phyloP scores from a whole-genome alignment of 2,113 vertebrate genomes.

The Scomber japonicus region DNA sequence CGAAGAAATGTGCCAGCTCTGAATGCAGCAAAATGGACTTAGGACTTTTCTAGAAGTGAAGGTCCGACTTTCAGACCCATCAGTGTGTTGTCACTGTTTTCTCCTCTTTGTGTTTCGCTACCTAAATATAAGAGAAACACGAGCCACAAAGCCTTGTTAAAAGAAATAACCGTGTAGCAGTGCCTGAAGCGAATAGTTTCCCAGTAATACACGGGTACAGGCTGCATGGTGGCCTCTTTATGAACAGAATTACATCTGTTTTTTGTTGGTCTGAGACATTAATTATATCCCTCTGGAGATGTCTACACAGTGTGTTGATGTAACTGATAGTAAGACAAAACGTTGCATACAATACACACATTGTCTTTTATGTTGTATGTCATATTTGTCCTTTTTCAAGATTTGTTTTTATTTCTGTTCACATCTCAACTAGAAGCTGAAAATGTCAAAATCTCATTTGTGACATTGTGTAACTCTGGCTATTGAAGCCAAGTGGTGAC shows the following conservation, averaged over 20 bases:
- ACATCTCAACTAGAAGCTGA: slow-evolving; percentile 1
- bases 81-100: neutral
- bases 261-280: slow-evolving; percentile 78
- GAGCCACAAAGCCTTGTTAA: slow-evolving; percentile 64
- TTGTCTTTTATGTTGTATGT: slow-evolving; percentile 29
- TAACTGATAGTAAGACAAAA: slow-evolving; percentile 57
- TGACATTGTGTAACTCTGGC: too few relatives aligned
- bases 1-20: neutral
- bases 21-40: neutral
- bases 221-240: slow-evolving; percentile 70
- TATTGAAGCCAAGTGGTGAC: too few relatives aligned
- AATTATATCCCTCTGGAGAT: slow-evolving; percentile 70
- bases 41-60: neutral
- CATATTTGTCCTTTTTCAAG: neutral
- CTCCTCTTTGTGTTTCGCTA: slow-evolving; percentile 35
- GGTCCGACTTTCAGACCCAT: neutral
- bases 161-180: slow-evolving; percentile 60
- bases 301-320: slow-evolving; percentile 39
- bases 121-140: slow-evolving; percentile 41
- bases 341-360: slow-evolving; percentile 21
- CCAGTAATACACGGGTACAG: slow-evolving; percentile 66
- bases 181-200: slow-evolving; percentile 76
- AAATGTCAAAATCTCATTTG: neutral
- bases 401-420: slow-evolving; percentile 8
- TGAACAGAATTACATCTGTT: slow-evolving; percentile 79